Percentiles rank a stretch among this genome's conserved stretches.
These are phyloP conservation scores for Microplitis demolitor DNA, from an alignment of 1,140 invertebrate genomes.

Conservation along the genomic window DNA sequence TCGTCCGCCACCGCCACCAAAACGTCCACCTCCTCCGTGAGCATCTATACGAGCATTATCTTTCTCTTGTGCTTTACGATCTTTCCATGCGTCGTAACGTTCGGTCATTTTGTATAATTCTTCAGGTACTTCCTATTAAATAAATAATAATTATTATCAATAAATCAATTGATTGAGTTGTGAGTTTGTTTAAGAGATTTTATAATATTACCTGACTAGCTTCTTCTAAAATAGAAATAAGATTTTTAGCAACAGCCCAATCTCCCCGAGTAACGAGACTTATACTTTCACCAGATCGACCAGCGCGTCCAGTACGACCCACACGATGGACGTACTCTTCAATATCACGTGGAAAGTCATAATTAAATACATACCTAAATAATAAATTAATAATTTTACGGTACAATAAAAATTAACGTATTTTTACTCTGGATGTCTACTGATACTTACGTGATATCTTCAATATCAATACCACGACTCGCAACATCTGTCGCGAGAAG, in stretches of 20 bases:
- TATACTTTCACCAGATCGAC: constrained; percentile 80
- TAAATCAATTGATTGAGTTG: background rate
- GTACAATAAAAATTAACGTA: background rate
- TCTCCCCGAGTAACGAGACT: constrained; percentile 81
- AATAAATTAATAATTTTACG: constrained; percentile 15
- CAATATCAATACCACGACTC: constrained; percentile 89
- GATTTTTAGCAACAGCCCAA: constrained; percentile 76
- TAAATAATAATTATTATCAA: constrained; percentile 10
- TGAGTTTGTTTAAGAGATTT: background rate
- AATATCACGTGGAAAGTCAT: constrained; percentile 88
- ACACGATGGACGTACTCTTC: constrained; percentile 91
- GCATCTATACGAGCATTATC: constrained; percentile 36
- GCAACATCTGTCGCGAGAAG: constrained; percentile 96
- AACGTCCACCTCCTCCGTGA: constrained; percentile 33
- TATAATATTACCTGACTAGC: constrained; percentile 65
- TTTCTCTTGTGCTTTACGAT: constrained; percentile 61
- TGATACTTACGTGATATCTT: constrained; percentile 82
- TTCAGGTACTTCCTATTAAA: constrained; percentile 68
- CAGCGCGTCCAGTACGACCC: constrained; percentile 87
- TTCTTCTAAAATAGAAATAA: constrained; percentile 84
- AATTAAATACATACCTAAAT: constrained; percentile 79
- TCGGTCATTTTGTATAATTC: constrained; percentile 74
- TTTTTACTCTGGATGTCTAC: background rate
- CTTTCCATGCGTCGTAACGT: constrained; percentile 69
- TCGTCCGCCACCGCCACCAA: constrained; percentile 26